These are phyloP conservation scores for Athalia cordata DNA, from an alignment of 2,888 invertebrate genomes.

Conservation along the genomic window DNA sequence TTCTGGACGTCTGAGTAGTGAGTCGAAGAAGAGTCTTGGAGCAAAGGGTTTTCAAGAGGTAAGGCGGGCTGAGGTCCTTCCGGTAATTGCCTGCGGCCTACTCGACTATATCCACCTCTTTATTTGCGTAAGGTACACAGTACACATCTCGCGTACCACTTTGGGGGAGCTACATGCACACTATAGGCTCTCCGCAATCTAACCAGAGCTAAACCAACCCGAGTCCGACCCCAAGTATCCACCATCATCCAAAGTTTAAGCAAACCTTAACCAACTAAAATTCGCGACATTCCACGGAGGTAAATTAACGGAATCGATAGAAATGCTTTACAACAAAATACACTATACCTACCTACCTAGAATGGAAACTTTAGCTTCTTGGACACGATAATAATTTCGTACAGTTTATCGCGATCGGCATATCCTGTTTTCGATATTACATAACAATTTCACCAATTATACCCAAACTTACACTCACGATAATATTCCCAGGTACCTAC, in stretches of 20 bases:
- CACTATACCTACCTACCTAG: no score
- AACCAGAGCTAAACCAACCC: slow-evolving; percentile 16
- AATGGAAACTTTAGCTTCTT: no score
- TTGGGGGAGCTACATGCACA: slow-evolving; percentile 2
- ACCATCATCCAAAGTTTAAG: neutral
- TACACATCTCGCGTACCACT: slow-evolving; percentile 37
- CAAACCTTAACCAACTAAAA: slow-evolving; percentile 6
- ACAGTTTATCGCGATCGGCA: no score
- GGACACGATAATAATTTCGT: no score
- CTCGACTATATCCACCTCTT: slow-evolving; percentile 33
- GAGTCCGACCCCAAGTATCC: neutral
- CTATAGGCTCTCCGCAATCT: slow-evolving; percentile 24
- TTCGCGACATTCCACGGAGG: neutral
- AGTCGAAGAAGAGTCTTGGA: slow-evolving; percentile 10
- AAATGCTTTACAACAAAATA: neutral
- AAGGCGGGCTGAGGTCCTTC: slow-evolving; percentile 22
- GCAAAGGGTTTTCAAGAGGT: slow-evolving; percentile 31
- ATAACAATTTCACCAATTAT: neutral
- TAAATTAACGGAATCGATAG: neutral
- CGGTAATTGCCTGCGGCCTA: slow-evolving; percentile 37
- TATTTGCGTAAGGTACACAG: slow-evolving; percentile 36
- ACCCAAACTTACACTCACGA: neutral
- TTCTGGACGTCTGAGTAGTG: slow-evolving; percentile 25
- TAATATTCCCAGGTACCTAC: neutral
- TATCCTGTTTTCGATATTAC: neutral